Evolutionary conservation across 2,797 vertebrate species (phyloP), one percentile per base, ranked within the genome.

Genomic region (Chelidonichthys spinosus): DNA sequence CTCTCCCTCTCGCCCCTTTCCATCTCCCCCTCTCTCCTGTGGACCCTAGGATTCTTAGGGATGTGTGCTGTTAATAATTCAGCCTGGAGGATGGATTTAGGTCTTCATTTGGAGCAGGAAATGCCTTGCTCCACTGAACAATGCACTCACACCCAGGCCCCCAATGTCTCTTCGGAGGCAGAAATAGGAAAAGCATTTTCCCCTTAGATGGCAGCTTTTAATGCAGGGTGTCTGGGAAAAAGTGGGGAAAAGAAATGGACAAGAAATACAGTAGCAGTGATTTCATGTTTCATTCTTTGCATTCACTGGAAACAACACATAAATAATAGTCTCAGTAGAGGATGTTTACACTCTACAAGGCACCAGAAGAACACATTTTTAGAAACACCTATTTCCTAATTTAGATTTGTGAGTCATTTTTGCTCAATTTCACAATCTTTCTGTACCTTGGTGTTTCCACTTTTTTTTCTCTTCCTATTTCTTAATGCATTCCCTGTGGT

Each of bases 1-100:
- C 40, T 64, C 18, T 47, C 49, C 39, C 9, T 59, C 40, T 61
- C 54, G 17, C 36, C 44, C 54, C n/a, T 37, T 50, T 73, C 52
- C 40, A 55, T 52, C 50, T 74, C 59, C 42, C 61, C 50, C 64
- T 64, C 44, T 73, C 63, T 71, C 74, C 49, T 47, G 54, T 85
- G 76, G 82, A 79, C 74, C 63, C 63, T 60, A 74, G 55, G 72
- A 76, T 80, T 82, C 78, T 74, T 62, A 18, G 58, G 74, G 58
- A 63, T 82, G 79, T 74, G 66, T 76, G 75, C 81, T 81, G 77
- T 94, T 91, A 94, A 94, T 94, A 91, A 93, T 94, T 92, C 78
- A 92, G 82, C 76, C 85, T 69, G 60, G 32, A 81, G 72, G 84
- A 84, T 81, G 90, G 86, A 89, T 90, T 92, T 78, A 85, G 80